Conservation (phyloP, 1,140 invertebrate species). For the Eubasilissa regina region DNA sequence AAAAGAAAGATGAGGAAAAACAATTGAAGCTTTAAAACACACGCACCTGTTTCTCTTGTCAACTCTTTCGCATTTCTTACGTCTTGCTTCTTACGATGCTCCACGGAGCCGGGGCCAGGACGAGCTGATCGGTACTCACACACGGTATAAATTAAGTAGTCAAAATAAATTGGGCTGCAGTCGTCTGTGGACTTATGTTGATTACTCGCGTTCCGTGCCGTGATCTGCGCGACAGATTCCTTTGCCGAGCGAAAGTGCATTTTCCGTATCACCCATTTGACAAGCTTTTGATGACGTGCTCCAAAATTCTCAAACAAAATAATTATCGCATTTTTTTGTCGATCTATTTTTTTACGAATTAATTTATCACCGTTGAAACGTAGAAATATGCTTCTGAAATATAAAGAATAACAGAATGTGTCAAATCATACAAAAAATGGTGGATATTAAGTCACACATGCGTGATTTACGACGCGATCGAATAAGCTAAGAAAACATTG, state of each 20-base stretch:
- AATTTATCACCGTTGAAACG: neutral
- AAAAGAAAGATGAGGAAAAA: constrained; percentile 49
- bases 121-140: constrained; percentile 13
- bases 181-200: constrained; percentile 45
- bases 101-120: neutral
- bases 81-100: neutral
- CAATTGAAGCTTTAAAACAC: constrained; percentile 45
- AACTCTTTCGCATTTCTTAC: constrained; percentile 22
- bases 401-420: constrained; percentile 9
- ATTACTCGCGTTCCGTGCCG: constrained; percentile 40
- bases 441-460: constrained; percentile 8
- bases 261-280: constrained; percentile 13
- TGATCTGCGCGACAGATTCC: constrained; percentile 29
- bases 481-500: constrained; percentile 25
- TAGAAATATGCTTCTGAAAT: constrained; percentile 22
- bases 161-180: constrained; percentile 49
- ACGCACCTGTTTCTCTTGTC: constrained; percentile 54
- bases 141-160: constrained; percentile 53
- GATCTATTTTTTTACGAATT: too few relatives aligned
- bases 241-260: neutral
- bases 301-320: neutral
- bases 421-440: constrained; percentile 1
- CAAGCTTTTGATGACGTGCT: neutral
- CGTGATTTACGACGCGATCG: constrained; percentile 26
- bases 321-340: neutral